Evolutionary conservation across 1,140 invertebrate genomes (phyloP).

Genomic region (Pinna nobilis): DNA sequence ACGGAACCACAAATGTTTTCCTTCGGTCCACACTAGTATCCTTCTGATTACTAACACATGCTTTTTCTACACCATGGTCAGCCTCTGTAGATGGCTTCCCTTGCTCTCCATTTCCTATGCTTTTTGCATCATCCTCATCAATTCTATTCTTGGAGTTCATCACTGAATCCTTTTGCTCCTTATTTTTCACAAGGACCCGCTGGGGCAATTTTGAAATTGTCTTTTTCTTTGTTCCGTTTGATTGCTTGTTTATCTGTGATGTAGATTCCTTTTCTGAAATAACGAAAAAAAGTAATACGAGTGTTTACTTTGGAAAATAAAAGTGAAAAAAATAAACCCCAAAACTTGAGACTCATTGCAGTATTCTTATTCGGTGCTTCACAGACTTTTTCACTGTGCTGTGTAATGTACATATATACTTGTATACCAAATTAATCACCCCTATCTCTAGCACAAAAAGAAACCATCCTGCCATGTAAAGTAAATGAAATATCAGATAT

Average conservation of each 20-base stretch:
- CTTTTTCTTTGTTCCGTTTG: not conserved
- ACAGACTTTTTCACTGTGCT: no score
- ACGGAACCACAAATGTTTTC: constrained; percentile 9
- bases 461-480: no score
- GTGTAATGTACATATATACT: no score
- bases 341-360: no score
- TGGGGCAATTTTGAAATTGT: not conserved
- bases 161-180: not conserved
- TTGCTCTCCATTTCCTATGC: not conserved
- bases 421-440: no score
- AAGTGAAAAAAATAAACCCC: no score
- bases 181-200: not conserved
- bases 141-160: not conserved
- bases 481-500: no score
- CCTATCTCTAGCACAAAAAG: no score
- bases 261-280: not conserved
- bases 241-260: not conserved
- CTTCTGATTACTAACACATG: not conserved
- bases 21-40: not conserved
- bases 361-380: no score
- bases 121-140: not conserved
- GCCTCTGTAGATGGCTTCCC: no score
- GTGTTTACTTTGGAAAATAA: not conserved
- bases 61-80: no score
- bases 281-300: not conserved